Conservation (phyloP, 2,113 vertebrate species). For the Sorex araneus region DNA sequence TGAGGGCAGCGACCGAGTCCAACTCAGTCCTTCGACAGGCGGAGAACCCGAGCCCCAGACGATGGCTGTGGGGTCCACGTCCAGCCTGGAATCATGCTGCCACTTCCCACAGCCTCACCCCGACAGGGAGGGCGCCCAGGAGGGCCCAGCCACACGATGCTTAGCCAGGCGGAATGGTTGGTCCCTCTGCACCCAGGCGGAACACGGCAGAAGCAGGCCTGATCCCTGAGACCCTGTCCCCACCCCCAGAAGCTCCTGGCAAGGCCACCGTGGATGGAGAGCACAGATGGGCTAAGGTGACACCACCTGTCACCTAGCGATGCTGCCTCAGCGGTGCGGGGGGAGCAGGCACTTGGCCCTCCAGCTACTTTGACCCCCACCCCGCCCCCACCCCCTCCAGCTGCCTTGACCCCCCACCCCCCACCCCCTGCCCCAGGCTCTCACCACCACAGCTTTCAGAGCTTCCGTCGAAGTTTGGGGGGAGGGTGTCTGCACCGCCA, state of each 20-base stretch:
- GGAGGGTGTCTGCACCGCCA: too few relatives aligned
- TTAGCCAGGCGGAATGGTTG: not conserved
- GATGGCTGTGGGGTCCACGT: not conserved
- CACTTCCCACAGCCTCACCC: not conserved
- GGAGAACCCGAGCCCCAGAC: not conserved
- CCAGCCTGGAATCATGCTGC: not conserved
- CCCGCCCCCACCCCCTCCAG: too few relatives aligned
- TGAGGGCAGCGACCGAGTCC: too few relatives aligned
- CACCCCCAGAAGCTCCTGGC: not conserved
- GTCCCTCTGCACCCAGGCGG: not conserved
- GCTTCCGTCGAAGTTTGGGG: not conserved
- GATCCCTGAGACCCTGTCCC: not conserved
- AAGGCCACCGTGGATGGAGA: not conserved
- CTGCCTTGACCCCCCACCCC: too few relatives aligned
- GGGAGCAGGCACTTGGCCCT: too few relatives aligned
- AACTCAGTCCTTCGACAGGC: not conserved
- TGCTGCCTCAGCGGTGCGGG: not conserved
- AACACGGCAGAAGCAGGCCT: slow-evolving; percentile 29
- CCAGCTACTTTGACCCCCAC: too few relatives aligned
- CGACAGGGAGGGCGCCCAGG: not conserved
- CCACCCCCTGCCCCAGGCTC: too few relatives aligned
- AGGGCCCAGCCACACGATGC: not conserved
- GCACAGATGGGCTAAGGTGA: not conserved
- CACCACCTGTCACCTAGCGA: not conserved
- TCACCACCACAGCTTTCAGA: not conserved